Evolutionary conservation across 1,140 invertebrate genomes (phyloP), one percentile per base, ranked within the genome.

Genomic region (Ceratina calcarata): DNA sequence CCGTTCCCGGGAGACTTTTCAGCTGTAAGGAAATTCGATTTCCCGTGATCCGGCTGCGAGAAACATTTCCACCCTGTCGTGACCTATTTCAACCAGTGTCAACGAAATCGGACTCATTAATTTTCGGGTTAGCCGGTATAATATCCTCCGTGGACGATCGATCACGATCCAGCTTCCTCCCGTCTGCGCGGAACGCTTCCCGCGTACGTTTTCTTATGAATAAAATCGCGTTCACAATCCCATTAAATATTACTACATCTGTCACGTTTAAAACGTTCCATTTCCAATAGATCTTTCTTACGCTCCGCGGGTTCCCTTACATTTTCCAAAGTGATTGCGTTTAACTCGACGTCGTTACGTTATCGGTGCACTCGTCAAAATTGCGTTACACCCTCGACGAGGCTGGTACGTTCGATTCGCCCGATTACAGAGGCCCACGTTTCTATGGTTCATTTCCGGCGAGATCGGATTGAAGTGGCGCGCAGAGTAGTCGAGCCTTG

Each of bases 11-110:
- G 60, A 57, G 60, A 62, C 57, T 58, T 66, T 53, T 16, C 20
- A 32, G 51, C 74, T 69, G 60, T 67, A 77, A 86, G 73, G 62
- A 85, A 81, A 79, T 85, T 72, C 69, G 58, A 81, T 71, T 74
- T 69, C 75, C 66, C 67, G 75, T 60, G 65, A 55, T 79, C 32
- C 58, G 22, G 20, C 51, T 68, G 22, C 13, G 65, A 73, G 71
- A 75, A 78, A 73, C 55, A 73, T 45, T n/a, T 51, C 51, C 24
- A 24, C 18, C 60, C 71, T 78, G 58, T 81, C 80, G 2, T 18
- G 20, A 73, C 20, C 62, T 74, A 37, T 73, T 66, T 20, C 32
- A 15, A 45, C 37, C 22, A 58, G 51, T 15, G 27, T 32, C 75
- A 24, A 53, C 77, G 8, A 51, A 45, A 45, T 27, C 45, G 8